These are phyloP conservation scores for Malurus cyaneus DNA, from an alignment of 2,113 vertebrate species.

Conservation along the genomic window DNA sequence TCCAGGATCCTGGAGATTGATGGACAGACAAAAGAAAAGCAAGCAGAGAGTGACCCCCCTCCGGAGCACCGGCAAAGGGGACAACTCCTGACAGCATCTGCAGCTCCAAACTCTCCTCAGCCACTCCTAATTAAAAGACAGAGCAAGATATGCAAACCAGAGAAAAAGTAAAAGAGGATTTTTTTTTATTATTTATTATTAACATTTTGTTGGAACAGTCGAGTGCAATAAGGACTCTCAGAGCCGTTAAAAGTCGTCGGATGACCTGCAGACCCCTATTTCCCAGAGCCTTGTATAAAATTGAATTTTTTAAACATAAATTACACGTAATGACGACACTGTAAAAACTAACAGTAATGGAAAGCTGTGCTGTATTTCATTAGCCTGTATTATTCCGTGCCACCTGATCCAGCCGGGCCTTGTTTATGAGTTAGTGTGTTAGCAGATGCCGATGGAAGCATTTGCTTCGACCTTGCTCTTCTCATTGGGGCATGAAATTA, in stretches of 20 bases:
- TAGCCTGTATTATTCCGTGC: conserved; percentile 99
- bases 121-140: conserved; percentile 51
- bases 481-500: conserved; percentile 99
- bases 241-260: conserved; percentile 91
- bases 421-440: conserved; percentile 99
- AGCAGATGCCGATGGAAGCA: conserved; percentile 99
- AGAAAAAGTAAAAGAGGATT: conserved; percentile 51
- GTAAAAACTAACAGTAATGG: conserved; percentile 99
- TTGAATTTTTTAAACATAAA: conserved; percentile 99
- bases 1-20: conserved; percentile 51
- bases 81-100: conserved; percentile 30
- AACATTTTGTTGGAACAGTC: conserved; percentile 76
- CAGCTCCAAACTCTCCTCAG: conserved; percentile 21
- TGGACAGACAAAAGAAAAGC: conserved; percentile 22
- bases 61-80: conserved; percentile 21
- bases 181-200: conserved; percentile 75
- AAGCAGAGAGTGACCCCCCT: conserved; percentile 58
- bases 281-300: conserved; percentile 95
- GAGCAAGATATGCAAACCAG: conserved; percentile 47
- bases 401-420: conserved; percentile 98
- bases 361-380: conserved; percentile 99
- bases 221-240: conserved; percentile 77
- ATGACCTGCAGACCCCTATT: conserved; percentile 95
- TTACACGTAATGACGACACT: conserved; percentile 99
- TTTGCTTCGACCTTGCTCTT: conserved; percentile 99